Evolutionary conservation across 1,140 invertebrate genomes (phyloP), one percentile per base, ranked within the genome.

Genomic region (Spodoptera litura): DNA sequence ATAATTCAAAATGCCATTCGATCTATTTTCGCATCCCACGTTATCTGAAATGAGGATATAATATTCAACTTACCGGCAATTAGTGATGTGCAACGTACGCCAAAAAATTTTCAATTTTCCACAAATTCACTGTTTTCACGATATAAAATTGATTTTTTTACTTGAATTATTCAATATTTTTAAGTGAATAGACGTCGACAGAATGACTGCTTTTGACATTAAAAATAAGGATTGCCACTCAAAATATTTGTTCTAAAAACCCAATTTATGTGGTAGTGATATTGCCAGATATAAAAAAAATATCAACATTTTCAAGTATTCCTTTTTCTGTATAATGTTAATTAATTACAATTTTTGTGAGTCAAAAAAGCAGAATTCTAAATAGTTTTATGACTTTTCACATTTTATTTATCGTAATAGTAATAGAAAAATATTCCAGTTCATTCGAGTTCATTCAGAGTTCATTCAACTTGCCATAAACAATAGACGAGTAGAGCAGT

Each of bases 1-100:
- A 66, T 84, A 78, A 83, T 85, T 80, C 76, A 71, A 82, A 83
- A 81, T 83, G 81, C 81, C 83, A 90, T 86, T 84, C 84, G 81
- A 85, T 89, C 87, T 86, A 87, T 88, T 88, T 87, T 85, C 84
- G 85, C 83, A 81, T 72, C 79, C 62, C 78, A 82, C 80, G 72
- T 80, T 82, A 71, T 79, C 52, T 78, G 55, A 68, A 78, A 70
- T 78, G 20, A 70, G 49, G 20, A 78, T 51, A 51, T 35, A 51
- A 68, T 61, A 25, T 35, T 51, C 25, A n/a, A 79, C 78, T 79
- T 58, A 79, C 78, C 78, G 64, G 20, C 9, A 70, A 20, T 31
- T 44, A 52, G 11, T n/a, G 64, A 11, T 25, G 25, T 25, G 0
- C 13, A 13, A 51, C 44, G 52, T 51, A 10, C 44, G 25, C 64